Evolutionary conservation across 2,888 invertebrate genomes (phyloP), one percentile per base, ranked within the genome.

Genomic region (Isoperla grammatica): DNA sequence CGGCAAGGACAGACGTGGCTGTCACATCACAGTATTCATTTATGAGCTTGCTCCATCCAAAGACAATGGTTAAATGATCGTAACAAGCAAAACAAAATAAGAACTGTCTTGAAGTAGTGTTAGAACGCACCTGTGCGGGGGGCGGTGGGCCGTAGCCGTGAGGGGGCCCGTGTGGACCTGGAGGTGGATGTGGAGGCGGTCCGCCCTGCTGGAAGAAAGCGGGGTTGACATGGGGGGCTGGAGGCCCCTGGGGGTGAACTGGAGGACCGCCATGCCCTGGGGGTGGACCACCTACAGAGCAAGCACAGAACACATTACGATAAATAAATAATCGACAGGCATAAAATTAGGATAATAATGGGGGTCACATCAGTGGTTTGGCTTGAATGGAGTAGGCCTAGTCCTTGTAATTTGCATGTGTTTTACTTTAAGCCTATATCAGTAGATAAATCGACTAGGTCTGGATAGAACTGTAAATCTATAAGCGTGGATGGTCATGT

Each of bases 161-260:
- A 1, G 81, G 79, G 4, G 78, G 77, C 13, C 75, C 77, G 56
- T 78, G 53, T 11, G 63, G 63, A 0, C 78, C 77, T 65, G 80
- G 80, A 49, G 82, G 83, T 62, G 74, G 74, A 70, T 76, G 78
- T 29, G 78, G 79, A 9, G 79, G 80, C 35, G 81, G 83, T 43
- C 80, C 80, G 17, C 75, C 76, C 76, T 90, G 91, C 70, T 89
- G 90, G 76, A 95, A 95, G 84, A 96, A 96, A 62, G 95, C 95
- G 42, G 96, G 95, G 79, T 96, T 96, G 66, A 96, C 94, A 75
- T 96, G 95, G 50, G 95, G 95, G 22, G 95, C 94, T 5, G 91
- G 91, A 43, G 84, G 84, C 1, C 83, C 84, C 64, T 77, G 76
- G n/a, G 79, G 79, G 77, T 63, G 63, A 2, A 64, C 42, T 78